A percentile compares a stretch with the other conserved stretches of the same genome.
These are phyloP conservation scores for Zophobas atratus DNA, from an alignment of 1,140 invertebrate species.

Conservation along the genomic window DNA sequence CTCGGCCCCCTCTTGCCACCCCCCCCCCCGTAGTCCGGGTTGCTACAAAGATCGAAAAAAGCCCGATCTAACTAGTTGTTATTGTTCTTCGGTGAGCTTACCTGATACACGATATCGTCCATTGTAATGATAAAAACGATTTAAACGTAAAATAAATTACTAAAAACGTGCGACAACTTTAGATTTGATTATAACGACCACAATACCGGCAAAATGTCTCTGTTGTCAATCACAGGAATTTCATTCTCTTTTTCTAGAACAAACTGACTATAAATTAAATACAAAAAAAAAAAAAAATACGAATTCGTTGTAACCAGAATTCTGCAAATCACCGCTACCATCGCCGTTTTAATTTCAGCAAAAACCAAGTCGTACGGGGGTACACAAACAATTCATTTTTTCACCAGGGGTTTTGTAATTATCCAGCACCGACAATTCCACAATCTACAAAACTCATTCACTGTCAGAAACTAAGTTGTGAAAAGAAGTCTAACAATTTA, in stretches of 20 bases:
- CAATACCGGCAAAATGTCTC: constrained; percentile 59
- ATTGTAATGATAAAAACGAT: constrained; percentile 53
- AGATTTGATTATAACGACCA: constrained; percentile 60
- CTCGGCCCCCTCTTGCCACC: too few species aligned
- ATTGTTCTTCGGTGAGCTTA: constrained; percentile 25
- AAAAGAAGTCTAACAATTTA: neutral
- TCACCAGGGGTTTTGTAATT: constrained; percentile 58
- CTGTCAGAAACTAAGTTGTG: constrained; percentile 23
- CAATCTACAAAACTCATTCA: constrained; percentile 58
- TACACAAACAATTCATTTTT: constrained; percentile 62
- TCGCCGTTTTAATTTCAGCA: constrained; percentile 63
- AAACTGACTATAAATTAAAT: too few species aligned
- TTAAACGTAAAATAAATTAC: constrained; percentile 61
- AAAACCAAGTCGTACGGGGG: constrained; percentile 62
- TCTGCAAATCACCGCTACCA: constrained; percentile 59
- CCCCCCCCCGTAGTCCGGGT: neutral
- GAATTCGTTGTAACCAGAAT: constrained; percentile 31
- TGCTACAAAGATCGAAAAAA: constrained; percentile 19
- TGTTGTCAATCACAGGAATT: constrained; percentile 61
- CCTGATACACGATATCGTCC: constrained; percentile 49
- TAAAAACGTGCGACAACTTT: constrained; percentile 61
- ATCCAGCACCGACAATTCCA: constrained; percentile 63
- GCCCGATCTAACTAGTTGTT: neutral
- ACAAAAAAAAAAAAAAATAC: constrained; percentile 38
- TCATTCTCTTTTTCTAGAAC: constrained; percentile 59